Base-by-base conservation (phyloP, 1,140 invertebrate genomes). In the Drosophila ironensis region DNA sequence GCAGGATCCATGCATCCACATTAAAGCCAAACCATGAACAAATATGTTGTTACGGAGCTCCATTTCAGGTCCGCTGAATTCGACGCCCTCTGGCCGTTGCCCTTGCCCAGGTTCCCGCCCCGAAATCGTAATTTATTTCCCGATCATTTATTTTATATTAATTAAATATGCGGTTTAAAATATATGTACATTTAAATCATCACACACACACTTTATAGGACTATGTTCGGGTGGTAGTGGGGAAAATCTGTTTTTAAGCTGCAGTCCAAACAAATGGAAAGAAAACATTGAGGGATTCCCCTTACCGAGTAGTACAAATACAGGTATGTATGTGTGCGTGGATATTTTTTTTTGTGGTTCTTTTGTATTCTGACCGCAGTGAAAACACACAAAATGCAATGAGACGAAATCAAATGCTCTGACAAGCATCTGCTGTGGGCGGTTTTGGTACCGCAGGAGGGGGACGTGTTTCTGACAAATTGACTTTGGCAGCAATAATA, bases 141-240 rank as follows among this genome's bases (percentile, higher is more conserved):
- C 78, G 64, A 84, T 84, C 50, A 84, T 84, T 86, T 84, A 84
- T 78, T 84, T 84, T 74, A 57, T 84, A 86, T 84, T 86, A 84
- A 84, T 84, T 86, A 84, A 86, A 86, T 84, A 74, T 71, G 56
- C 56, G 78, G 53, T 60, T 70, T 60, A 57, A 48, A 51, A n/a
- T n/a, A n/a, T 54, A 20, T 40, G 59, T 28, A 57, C 40, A 53
- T 67, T 69, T 69, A 22, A 53, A 66, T 41, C 12, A 52, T 38
- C n/a, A 7, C n/a, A 37, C 41, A 37, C 61, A 33, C 25, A 16
- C 30, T 80, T 68, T 63, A 54, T 59, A 38, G 0, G 1, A 41
- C 11, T 37, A 37, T 28, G 63, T 35, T 59, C 28, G 52, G 27
- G 16, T 14, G 16, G 24, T 30, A 25, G 38, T 27, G 69, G 25